Evolutionary conservation across 2,888 invertebrate genomes (phyloP).

Genomic region (Epiblema foenella): DNA sequence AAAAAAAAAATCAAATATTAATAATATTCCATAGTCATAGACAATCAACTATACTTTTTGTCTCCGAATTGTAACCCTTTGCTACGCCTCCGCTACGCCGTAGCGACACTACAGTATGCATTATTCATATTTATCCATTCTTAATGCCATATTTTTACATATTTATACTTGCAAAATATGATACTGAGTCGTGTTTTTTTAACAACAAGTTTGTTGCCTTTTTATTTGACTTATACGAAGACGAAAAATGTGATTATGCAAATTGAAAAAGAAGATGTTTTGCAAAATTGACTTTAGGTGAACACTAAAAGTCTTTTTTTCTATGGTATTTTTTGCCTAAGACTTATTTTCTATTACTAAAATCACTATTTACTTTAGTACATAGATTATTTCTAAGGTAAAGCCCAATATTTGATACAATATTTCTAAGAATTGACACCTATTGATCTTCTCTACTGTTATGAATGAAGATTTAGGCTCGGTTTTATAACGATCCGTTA

Average conservation of each 20-base stretch:
- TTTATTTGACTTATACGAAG: neutral
- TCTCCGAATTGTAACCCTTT: constrained; percentile 37
- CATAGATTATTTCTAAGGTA: neutral
- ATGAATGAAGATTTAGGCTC: neutral
- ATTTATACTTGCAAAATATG: constrained; percentile 43
- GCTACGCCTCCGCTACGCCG: constrained; percentile 37
- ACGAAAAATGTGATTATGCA: neutral
- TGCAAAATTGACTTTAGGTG: too few relatives aligned
- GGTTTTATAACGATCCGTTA: too few relatives aligned
- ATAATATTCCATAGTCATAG: too few relatives aligned
- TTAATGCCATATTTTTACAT: constrained; percentile 43
- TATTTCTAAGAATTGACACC: neutral
- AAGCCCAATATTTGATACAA: neutral
- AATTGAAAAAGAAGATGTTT: too few relatives aligned
- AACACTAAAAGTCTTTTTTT: too few relatives aligned
- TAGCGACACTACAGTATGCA: constrained; percentile 35
- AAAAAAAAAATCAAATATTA: too few relatives aligned
- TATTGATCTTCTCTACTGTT: neutral
- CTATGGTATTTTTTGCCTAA: neutral
- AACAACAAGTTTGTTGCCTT: constrained; percentile 19
- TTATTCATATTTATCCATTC: constrained; percentile 39
- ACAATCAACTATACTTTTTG: constrained; percentile 4
- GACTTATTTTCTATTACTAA: neutral
- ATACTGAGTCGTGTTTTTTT: constrained; percentile 26
- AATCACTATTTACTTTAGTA: neutral